Percentiles rank a stretch among this genome's conserved stretches.
phyloP scores from a whole-genome alignment of 2,113 vertebrate species.

The Phoenicopterus ruber region DNA sequence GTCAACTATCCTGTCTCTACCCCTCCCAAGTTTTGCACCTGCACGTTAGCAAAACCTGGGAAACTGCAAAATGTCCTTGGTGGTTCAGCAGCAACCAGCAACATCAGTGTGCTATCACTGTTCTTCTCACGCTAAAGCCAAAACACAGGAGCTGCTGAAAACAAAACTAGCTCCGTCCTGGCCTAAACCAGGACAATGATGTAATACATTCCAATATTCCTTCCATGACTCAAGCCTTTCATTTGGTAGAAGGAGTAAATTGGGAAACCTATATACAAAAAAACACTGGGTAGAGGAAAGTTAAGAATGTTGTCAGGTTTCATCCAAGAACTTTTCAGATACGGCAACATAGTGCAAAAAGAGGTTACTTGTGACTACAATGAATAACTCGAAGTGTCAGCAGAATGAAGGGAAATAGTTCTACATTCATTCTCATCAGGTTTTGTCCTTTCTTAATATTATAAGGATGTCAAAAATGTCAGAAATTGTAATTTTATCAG shows the following conservation, averaged over 20 bases:
- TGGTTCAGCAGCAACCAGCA: too few relatives aligned
- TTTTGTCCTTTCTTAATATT: constrained; percentile 29
- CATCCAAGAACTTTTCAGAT: background rate
- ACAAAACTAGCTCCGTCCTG: too few relatives aligned
- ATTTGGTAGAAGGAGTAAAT: background rate
- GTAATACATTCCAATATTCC: background rate
- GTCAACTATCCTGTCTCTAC: too few relatives aligned
- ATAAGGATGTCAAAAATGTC: constrained; percentile 14
- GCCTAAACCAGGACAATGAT: too few relatives aligned
- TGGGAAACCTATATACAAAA: background rate
- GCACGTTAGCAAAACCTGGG: too few relatives aligned
- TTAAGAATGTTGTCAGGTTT: background rate
- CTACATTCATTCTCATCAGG: constrained; percentile 6
- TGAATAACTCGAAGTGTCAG: background rate
- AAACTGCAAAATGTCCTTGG: too few relatives aligned
- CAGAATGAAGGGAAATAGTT: constrained; percentile 4
- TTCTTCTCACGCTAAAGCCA: too few relatives aligned
- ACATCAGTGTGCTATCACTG: too few relatives aligned
- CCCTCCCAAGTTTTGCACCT: too few relatives aligned
- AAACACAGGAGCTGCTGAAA: too few relatives aligned
- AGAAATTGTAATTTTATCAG: constrained; percentile 6
- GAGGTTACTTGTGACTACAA: background rate
- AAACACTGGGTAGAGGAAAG: background rate
- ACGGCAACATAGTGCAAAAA: background rate
- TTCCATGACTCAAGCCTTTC: background rate